A percentile compares a stretch with the other conserved stretches of the same genome.
phyloP scores from a whole-genome alignment of 2,113 vertebrate genomes.

The Neofelis nebulosa region DNA sequence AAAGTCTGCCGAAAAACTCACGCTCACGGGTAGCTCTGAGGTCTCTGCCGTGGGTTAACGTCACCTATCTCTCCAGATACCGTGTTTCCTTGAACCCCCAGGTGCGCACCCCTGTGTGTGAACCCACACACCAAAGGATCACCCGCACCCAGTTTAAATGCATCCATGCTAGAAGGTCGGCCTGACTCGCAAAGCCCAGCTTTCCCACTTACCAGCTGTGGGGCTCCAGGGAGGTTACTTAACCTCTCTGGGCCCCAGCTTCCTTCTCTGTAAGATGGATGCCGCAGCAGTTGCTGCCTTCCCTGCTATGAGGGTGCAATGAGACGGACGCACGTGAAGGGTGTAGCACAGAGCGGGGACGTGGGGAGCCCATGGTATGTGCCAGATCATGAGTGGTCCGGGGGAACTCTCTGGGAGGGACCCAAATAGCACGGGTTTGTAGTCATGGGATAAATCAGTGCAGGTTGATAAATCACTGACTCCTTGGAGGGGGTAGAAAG shows the following conservation, averaged over 20 bases:
- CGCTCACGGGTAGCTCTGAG: neutral
- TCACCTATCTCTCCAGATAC: neutral
- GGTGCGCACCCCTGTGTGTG: neutral
- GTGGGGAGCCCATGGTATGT: rapidly evolving
- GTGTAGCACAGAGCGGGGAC: neutral
- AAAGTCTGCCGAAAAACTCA: neutral
- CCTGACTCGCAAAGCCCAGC: neutral
- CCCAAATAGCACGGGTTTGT: neutral
- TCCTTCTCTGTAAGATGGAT: neutral
- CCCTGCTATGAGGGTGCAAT: neutral
- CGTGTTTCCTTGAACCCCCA: neutral
- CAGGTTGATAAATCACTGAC: neutral
- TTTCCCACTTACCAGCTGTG: neutral
- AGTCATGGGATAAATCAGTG: no score
- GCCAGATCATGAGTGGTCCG: neutral
- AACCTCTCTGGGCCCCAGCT: neutral
- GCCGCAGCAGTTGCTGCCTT: neutral
- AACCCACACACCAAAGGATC: neutral
- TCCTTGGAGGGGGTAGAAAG: neutral
- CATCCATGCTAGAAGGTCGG: neutral
- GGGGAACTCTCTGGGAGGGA: neutral
- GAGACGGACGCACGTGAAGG: neutral
- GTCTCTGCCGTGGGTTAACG: neutral
- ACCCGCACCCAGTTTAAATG: neutral
- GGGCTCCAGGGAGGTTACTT: neutral